A percentile compares a stretch with the other conserved stretches of the same genome.
Conservation (phyloP, 2,888 invertebrate species). For the Pimpla rufipes region DNA sequence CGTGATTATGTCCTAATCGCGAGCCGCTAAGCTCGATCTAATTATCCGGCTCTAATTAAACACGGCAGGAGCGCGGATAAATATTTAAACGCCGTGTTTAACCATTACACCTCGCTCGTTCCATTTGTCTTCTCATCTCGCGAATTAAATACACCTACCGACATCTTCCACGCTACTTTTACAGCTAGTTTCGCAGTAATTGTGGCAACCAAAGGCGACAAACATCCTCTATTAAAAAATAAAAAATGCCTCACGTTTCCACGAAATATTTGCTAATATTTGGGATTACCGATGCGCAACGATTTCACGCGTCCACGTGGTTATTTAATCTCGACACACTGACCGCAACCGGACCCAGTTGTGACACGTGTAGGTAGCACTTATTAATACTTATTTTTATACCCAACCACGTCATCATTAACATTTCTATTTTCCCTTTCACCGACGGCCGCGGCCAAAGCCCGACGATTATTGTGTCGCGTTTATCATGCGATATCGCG, state of each 20-base stretch:
- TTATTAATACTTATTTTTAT: no score
- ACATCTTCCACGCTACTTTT: not conserved
- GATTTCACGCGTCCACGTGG: no score
- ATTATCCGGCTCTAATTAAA: slow-evolving; percentile 26
- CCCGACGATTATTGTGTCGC: not conserved
- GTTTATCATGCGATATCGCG: no score
- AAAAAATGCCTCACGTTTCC: no score
- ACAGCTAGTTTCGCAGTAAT: no score
- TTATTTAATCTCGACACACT: no score
- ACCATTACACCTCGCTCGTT: slow-evolving; percentile 18
- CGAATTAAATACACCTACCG: not conserved
- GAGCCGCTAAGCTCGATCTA: not conserved
- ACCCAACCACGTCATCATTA: no score
- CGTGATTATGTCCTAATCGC: slow-evolving; percentile 32
- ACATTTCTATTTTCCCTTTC: not conserved
- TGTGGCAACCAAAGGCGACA: no score
- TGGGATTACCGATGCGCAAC: no score
- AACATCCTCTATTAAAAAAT: no score
- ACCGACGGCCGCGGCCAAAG: not conserved
- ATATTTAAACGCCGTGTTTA: slow-evolving; percentile 32
- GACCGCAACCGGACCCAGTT: not conserved
- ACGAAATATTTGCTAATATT: no score
- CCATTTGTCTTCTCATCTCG: slow-evolving; percentile 14
- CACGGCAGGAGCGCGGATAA: slow-evolving; percentile 23
- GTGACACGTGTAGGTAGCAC: not conserved